phyloP scores from a whole-genome alignment of 2,113 vertebrate genomes.

The Dascyllus trimaculatus region DNA sequence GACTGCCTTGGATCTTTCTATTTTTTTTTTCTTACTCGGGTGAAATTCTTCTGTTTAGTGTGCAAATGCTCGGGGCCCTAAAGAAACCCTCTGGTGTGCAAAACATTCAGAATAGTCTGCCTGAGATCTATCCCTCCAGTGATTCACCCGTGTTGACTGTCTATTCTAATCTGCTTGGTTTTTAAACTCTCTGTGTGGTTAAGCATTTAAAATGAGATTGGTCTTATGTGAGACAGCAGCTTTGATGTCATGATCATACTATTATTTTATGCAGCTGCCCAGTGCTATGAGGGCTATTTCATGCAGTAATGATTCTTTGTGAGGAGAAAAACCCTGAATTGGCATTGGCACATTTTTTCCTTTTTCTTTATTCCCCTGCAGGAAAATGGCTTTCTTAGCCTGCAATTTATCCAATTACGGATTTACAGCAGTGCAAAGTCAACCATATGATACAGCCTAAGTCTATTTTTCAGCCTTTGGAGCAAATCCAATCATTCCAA shows the following conservation, averaged over 20 bases:
- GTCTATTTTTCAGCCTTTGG: conserved; percentile 77
- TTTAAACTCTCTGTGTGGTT: conserved; percentile 39
- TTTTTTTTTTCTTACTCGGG: background rate
- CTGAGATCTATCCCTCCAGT: background rate
- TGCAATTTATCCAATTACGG: conserved; percentile 81
- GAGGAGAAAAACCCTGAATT: conserved; percentile 65
- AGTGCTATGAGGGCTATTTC: conserved; percentile 56
- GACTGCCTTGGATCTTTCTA: conserved; percentile 13
- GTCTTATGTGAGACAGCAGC: conserved; percentile 39
- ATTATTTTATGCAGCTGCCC: conserved; percentile 59
- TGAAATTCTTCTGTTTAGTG: conserved; percentile 21
- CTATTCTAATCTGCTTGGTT: conserved; percentile 22
- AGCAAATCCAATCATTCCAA: conserved; percentile 82
- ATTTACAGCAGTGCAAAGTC: conserved; percentile 79
- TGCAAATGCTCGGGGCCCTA: conserved; percentile 5
- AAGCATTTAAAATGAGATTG: conserved; percentile 48
- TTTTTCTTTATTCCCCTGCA: conserved; percentile 56
- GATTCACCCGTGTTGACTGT: conserved; percentile 23
- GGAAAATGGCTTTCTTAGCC: conserved; percentile 72
- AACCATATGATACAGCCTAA: conserved; percentile 75
- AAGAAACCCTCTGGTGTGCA: conserved; percentile 30
- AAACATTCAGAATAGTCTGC: conserved; percentile 9
- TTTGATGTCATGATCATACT: conserved; percentile 54
- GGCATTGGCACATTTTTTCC: conserved; percentile 66
- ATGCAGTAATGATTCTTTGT: conserved; percentile 72